phyloP scores from a whole-genome alignment of 2,888 invertebrate species.

The Zygaena filipendulae region DNA sequence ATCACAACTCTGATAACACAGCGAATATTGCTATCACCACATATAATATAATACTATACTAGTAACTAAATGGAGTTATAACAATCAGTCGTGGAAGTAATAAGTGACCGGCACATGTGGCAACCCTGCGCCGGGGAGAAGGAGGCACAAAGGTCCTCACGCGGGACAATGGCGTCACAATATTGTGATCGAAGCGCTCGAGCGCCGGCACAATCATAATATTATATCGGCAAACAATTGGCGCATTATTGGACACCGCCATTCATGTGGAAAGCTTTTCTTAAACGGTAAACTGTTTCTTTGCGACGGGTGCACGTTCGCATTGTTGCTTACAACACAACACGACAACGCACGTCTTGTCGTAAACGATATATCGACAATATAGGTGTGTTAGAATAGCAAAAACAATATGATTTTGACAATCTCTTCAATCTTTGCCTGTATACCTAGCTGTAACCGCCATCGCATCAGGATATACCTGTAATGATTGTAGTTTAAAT shows the following conservation, averaged over 20 bases:
- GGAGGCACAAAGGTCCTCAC: no score
- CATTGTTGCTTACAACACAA: slow-evolving; percentile 13
- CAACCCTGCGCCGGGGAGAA: slow-evolving; percentile 17
- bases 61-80: no score
- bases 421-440: no score
- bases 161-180: no score
- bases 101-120: slow-evolving; percentile 15
- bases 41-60: not conserved
- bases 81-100: slow-evolving; percentile 15
- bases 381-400: no score
- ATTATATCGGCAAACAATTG: slow-evolving; percentile 36
- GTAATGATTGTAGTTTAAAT: no score
- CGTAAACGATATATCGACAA: no score
- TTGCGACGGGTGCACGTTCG: slow-evolving; percentile 11
- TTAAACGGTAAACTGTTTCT: slow-evolving; percentile 28
- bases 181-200: slow-evolving; percentile 29
- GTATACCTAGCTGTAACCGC: no score
- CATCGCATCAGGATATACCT: no score
- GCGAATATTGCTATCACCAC: slow-evolving; percentile 6
- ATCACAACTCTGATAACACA: slow-evolving; percentile 13
- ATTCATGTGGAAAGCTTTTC: slow-evolving; percentile 20
- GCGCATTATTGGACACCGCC: slow-evolving; percentile 33
- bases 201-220: no score
- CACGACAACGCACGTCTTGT: no score
- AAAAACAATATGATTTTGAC: no score